Evolutionary conservation across 2,113 vertebrate genomes (phyloP).

Genomic region (Pionites leucogaster): DNA sequence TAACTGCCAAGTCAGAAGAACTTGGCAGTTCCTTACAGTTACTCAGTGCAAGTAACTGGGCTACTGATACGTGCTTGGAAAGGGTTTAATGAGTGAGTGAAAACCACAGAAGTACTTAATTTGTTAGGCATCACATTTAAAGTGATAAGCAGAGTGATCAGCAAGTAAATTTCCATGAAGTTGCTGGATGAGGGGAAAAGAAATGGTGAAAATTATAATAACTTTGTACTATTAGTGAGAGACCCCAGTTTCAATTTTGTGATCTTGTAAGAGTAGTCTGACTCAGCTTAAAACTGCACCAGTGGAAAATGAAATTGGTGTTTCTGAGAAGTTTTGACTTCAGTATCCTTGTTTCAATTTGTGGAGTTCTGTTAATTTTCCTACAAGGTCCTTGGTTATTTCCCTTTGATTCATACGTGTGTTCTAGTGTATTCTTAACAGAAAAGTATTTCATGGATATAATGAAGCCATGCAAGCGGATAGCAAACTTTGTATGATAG

Average conservation of each 20-base stretch:
- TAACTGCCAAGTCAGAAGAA: not conserved
- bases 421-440: not conserved
- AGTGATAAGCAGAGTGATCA: not conserved
- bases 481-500: not conserved
- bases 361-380: not conserved
- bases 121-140: not conserved
- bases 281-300: not conserved
- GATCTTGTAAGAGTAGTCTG: not conserved
- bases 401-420: fast-evolving
- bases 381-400: not conserved
- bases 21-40: not conserved
- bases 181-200: not conserved
- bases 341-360: not conserved
- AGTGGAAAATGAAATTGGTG: fast-evolving
- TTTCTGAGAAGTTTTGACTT: not conserved
- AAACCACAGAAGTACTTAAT: not conserved
- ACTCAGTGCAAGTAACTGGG: not conserved
- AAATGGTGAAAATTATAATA: fast-evolving
- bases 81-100: not conserved
- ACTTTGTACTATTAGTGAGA: not conserved
- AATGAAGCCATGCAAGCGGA: not conserved
- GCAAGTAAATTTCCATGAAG: not conserved
- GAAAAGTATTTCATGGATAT: not conserved
- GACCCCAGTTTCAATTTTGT: not conserved
- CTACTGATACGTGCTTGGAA: not conserved